Percentiles rank a stretch among this genome's conserved stretches.
phyloP scores from a whole-genome alignment of 2,797 vertebrate genomes.

The Gymnocypris eckloni region DNA sequence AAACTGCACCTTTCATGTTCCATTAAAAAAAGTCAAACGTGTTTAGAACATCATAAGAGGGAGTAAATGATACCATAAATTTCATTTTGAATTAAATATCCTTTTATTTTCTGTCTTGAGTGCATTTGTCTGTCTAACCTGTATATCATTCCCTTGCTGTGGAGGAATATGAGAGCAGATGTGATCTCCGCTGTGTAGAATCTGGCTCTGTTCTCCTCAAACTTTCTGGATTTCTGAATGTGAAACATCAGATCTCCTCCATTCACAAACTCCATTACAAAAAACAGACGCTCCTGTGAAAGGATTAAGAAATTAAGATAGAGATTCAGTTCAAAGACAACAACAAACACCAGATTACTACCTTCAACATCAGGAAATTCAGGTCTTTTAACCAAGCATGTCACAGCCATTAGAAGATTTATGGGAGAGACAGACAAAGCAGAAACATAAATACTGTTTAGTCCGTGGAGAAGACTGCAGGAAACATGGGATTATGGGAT shows the following conservation, averaged over 20 bases:
- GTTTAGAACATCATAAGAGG: background rate
- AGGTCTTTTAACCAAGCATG: background rate
- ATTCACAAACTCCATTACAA: slow-evolving; percentile 99
- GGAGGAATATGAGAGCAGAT: slow-evolving; percentile 96
- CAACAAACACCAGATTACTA: background rate
- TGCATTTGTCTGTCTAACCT: slow-evolving; percentile 78
- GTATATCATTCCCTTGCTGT: slow-evolving; percentile 94
- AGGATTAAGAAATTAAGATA: background rate
- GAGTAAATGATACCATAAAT: background rate
- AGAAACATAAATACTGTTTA: slow-evolving; percentile 16
- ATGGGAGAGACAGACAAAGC: background rate
- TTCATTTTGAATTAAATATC: background rate
- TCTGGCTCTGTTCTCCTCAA: slow-evolving; percentile 90
- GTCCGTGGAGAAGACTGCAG: background rate
- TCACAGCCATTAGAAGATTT: slow-evolving; percentile 27
- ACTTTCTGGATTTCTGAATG: slow-evolving; percentile 97
- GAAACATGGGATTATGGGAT: slow-evolving; percentile 15
- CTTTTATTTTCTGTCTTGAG: background rate
- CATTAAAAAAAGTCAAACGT: background rate
- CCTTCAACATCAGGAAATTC: background rate
- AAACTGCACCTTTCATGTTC: too few relatives aligned
- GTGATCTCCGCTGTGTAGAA: slow-evolving; percentile 98
- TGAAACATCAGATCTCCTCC: slow-evolving; percentile 99
- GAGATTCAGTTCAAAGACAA: background rate
- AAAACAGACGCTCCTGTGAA: slow-evolving; percentile 89